phyloP scores from a whole-genome alignment of 2,797 vertebrate genomes.

The Calcarius lapponicus region DNA sequence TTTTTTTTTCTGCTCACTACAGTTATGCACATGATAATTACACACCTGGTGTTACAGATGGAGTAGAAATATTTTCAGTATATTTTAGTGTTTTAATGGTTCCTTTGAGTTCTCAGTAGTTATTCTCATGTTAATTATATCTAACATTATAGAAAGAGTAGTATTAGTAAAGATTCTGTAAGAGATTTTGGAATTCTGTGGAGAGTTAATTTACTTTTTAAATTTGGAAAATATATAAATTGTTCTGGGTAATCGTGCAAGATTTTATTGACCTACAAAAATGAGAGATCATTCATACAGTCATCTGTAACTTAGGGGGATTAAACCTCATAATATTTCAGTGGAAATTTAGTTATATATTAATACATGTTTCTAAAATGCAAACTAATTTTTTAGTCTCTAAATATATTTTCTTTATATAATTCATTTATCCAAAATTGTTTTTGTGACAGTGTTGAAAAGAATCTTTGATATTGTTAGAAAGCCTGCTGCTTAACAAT shows the following conservation, averaged over 20 bases:
- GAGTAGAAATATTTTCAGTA: background rate
- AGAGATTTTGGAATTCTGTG: background rate
- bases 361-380: background rate
- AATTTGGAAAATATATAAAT: background rate
- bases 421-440: background rate
- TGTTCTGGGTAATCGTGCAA: background rate
- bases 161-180: background rate
- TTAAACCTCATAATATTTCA: background rate
- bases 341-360: background rate
- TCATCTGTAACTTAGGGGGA: background rate
- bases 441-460: background rate
- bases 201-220: background rate
- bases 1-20: background rate
- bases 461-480: background rate
- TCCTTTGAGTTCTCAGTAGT: background rate
- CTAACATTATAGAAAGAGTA: background rate
- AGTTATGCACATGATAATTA: background rate
- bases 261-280: background rate
- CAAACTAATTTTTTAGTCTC: background rate
- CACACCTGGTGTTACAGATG: background rate
- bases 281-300: background rate
- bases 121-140: background rate
- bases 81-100: background rate
- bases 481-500: background rate
- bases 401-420: background rate